Percentiles rank a stretch among this genome's conserved stretches.
These are phyloP conservation scores for Dioctria linearis DNA, from an alignment of 2,888 invertebrate genomes.

Conservation along the genomic window DNA sequence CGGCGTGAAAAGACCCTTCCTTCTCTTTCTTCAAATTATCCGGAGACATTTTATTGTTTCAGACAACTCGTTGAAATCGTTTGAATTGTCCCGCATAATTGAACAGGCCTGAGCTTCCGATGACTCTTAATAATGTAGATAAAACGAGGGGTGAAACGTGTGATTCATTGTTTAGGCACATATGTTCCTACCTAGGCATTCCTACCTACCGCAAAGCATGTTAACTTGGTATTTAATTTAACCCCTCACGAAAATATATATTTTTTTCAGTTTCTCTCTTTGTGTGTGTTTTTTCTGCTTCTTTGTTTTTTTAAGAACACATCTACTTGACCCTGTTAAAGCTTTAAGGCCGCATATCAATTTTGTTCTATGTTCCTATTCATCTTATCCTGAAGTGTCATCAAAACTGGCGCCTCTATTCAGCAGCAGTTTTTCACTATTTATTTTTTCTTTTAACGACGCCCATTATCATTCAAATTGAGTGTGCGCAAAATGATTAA, in stretches of 20 bases:
- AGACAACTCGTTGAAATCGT: slow-evolving; percentile 52
- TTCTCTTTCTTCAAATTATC: slow-evolving; percentile 18
- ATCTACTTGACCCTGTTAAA: slow-evolving; percentile 23
- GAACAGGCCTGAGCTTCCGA: slow-evolving; percentile 54
- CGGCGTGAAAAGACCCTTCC: not conserved
- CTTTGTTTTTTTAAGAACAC: not conserved
- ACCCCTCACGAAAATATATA: not conserved
- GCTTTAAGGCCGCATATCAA: slow-evolving; percentile 3
- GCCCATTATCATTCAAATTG: slow-evolving; percentile 49
- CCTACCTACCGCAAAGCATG: not conserved
- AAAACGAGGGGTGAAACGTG: slow-evolving; percentile 34
- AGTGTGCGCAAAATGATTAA: slow-evolving; percentile 50
- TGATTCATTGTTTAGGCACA: slow-evolving; percentile 8
- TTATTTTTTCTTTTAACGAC: not conserved
- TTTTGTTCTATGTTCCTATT: not conserved
- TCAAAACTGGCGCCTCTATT: slow-evolving; percentile 41
- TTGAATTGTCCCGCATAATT: slow-evolving; percentile 58
- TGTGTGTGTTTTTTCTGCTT: too few relatives aligned
- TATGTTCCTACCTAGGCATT: too few relatives aligned
- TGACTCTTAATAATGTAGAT: slow-evolving; percentile 35
- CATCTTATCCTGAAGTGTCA: slow-evolving; percentile 36
- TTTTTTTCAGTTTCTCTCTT: not conserved
- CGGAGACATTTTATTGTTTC: slow-evolving; percentile 47
- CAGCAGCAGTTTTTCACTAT: not conserved
- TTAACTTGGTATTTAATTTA: not conserved